Base-by-base conservation (phyloP, 2,888 invertebrate species). In the Ectemnius lituratus region DNA sequence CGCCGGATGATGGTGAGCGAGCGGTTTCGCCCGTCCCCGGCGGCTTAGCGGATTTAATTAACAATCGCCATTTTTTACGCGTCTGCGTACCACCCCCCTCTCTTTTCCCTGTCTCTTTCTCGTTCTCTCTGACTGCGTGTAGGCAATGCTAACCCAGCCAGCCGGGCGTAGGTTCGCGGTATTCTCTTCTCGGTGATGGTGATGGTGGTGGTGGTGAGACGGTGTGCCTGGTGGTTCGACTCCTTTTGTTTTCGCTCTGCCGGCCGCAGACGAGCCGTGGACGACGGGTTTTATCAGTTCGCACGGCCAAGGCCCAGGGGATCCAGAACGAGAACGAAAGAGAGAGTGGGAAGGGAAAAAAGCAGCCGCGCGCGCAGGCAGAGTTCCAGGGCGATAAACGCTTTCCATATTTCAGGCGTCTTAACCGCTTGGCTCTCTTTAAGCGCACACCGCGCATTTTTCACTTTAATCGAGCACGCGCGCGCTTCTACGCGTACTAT, bases 1-100 rank as follows among this genome's bases (percentile, higher is more conserved):
- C 67, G 73, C 71, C 78, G 57, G 76, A 73, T 47, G 77, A 73
- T 75, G 49, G 80, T 78, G 78, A 64, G 61, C 75, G 79, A 75
- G 67, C 70, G 79, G 73, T 72, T 72, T 73, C 67, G 60, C 73
- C 62, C 67, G 74, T 62, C 68, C 68, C 67, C 69, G 64, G 52
- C 78, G 83, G 86, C 86, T 87, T 82, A 83, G 66, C 78, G 79
- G 84, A 85, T 85, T 87, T 87, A 87, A 88, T 88, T 88, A 88
- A 86, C 87, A 86, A 88, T 86, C 81, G 79, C 75, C 76, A 84
- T 84, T 85, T 86, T 87, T 84, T 85, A 84, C 80, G 76, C 81
- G 87, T 83, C 83, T 86, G 78, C 76, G 75, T 79, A 64, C 63
- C 81, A 57, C 66, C 70, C 37, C 52, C 56, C 16, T 23, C 47